phyloP scores from a whole-genome alignment of 1,140 invertebrate species.

The Oreohelix idahoensis region DNA sequence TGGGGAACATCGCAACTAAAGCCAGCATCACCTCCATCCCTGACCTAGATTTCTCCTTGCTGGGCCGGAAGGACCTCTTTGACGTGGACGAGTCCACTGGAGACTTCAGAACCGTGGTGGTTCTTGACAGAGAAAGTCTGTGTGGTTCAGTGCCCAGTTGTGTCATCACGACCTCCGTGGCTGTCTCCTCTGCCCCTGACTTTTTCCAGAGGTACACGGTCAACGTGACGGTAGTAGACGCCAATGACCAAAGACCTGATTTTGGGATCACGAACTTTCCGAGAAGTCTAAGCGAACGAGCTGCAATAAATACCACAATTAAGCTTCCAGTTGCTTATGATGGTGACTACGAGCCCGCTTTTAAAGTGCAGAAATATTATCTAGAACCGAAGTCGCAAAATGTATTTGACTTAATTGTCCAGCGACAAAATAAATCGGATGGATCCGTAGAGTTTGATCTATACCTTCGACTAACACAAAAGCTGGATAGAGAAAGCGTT shows the following conservation, averaged over 20 bases:
- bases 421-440: background rate
- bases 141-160: conserved; percentile 42
- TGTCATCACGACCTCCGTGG: conserved; percentile 42
- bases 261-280: conserved; percentile 75
- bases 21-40: conserved; percentile 21
- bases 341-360: conserved; percentile 75
- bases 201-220: conserved; percentile 49
- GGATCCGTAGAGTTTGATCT: conserved; percentile 29
- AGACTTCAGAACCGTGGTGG: conserved; percentile 36
- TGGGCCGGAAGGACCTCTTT: conserved; percentile 40
- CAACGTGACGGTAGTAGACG: conserved; percentile 76
- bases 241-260: conserved; percentile 92
- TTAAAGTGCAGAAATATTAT: conserved; percentile 50
- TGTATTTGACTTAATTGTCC: conserved; percentile 39
- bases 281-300: conserved; percentile 70
- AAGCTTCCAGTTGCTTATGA: conserved; percentile 73
- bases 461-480: conserved; percentile 64
- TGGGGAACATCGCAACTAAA: conserved; percentile 38
- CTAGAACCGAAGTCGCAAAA: conserved; percentile 42
- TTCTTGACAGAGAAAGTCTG: conserved; percentile 50
- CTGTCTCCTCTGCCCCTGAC: conserved; percentile 38
- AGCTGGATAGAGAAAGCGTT: conserved; percentile 87
- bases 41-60: conserved; percentile 23
- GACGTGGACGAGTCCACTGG: conserved; percentile 43
- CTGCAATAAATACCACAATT: conserved; percentile 77